Base-by-base conservation (phyloP, 2,888 invertebrate genomes). In the Melanotus villosus region DNA sequence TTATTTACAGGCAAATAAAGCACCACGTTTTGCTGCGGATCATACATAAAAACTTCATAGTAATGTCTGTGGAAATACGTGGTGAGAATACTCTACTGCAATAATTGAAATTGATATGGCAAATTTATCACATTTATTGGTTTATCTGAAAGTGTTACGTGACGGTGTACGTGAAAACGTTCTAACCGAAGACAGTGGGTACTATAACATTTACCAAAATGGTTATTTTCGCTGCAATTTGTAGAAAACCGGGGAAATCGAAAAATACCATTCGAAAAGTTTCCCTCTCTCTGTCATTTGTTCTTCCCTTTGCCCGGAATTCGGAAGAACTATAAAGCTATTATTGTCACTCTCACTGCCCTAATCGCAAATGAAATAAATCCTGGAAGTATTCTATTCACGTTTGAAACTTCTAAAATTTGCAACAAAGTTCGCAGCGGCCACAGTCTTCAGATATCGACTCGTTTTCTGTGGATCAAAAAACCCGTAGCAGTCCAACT, bases 101-200 rank as follows among this genome's bases (percentile, higher is more conserved):
- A 69, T 71, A 71, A 71, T 71, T 71, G 71, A 71, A 71, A 68
- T 69, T 71, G 71, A 71, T 71, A 71, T 71, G 60, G 65, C 38
- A 62, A 52, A 65, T 69, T 65, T 71, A 71, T 71, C 68, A 65
- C 67, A 60, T 71, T 71, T 71, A 71, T 71, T 68, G 71, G 64
- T 64, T 65, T 64, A 65, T 58, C 67, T 58, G 47, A 64, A 68
- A 58, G 57, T 65, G 65, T 59, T 43, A 41, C 45, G 59, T 43
- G 32, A 34, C 32, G 52, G 52, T 18, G 52, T 52, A 52, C 52
- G 52, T 19, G 52, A 32, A n/a, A 52, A 14, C 52, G 26, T 32
- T 52, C 32, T 26, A 32, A 4, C 10, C 9, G 50, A 50, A 50
- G 19, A 21, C 21, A 50, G n/a, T 26, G 16, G 18, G 52, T 19